Conservation (phyloP, 2,888 invertebrate species). For the Ochropacha duplaris region DNA sequence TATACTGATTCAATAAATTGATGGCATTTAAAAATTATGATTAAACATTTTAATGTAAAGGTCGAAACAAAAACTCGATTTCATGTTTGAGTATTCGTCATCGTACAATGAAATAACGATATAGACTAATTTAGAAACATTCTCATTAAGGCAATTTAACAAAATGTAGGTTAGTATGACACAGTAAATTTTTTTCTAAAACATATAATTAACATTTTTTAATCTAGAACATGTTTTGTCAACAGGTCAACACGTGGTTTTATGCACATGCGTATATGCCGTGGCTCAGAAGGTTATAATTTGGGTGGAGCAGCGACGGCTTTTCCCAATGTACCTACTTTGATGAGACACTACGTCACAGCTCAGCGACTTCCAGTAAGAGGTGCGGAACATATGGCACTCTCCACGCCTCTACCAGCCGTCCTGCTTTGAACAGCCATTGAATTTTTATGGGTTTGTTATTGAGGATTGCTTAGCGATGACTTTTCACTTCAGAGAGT, state of each 20-base stretch:
- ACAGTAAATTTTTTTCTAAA: neutral
- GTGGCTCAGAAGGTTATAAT: slow-evolving; percentile 91
- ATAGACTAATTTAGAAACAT: neutral
- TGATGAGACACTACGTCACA: slow-evolving; percentile 95
- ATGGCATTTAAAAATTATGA: no score
- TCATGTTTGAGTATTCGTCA: neutral
- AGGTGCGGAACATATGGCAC: slow-evolving; percentile 98
- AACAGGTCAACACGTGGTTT: slow-evolving; percentile 96
- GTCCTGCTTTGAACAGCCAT: slow-evolving; percentile 85
- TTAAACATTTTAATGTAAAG: no score
- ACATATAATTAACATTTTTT: neutral
- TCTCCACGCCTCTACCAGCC: slow-evolving; percentile 94
- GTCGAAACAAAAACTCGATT: no score
- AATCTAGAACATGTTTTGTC: slow-evolving; percentile 25
- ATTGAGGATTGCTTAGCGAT: slow-evolving; percentile 13
- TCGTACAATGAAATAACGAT: neutral
- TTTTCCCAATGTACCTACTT: slow-evolving; percentile 95
- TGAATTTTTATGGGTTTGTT: slow-evolving; percentile 20
- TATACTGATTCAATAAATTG: no score
- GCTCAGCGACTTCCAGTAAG: slow-evolving; percentile 96
- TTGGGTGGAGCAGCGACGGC: slow-evolving; percentile 96
- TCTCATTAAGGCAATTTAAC: slow-evolving; percentile 6
- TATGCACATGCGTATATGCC: slow-evolving; percentile 98
- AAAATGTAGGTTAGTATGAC: neutral
- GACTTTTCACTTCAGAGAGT: slow-evolving; percentile 8